Percentiles rank a stretch among this genome's conserved stretches.
Conservation (phyloP, 92 coral and sea anemone species). For the Parazoanthus atlanticus region DNA sequence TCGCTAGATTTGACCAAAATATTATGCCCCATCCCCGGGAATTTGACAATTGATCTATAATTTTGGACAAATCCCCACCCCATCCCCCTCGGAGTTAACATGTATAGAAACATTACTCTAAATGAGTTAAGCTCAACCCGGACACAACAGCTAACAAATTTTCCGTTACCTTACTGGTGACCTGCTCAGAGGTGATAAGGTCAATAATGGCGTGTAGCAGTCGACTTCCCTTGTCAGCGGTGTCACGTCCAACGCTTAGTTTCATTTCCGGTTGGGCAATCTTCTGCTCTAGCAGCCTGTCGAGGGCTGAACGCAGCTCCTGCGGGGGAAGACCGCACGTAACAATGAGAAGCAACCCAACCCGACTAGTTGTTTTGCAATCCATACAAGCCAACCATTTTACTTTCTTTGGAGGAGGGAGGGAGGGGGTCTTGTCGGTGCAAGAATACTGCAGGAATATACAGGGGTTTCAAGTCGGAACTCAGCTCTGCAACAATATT, state of each 20-base stretch:
- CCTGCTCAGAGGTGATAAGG: conserved; percentile 84
- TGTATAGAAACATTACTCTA: no score
- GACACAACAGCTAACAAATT: no score
- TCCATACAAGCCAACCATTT: neutral
- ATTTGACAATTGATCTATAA: no score
- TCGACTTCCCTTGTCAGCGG: conserved; percentile 62
- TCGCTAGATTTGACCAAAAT: no score
- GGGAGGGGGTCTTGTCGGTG: neutral
- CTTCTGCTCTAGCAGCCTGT: conserved; percentile 83
- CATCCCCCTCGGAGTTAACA: no score
- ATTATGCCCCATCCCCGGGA: no score
- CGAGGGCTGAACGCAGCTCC: conserved; percentile 86
- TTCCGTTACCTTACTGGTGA: no score
- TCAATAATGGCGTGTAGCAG: conserved; percentile 91
- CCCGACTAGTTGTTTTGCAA: neutral
- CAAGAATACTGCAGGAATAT: neutral
- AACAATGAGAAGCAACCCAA: neutral
- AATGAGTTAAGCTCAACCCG: no score
- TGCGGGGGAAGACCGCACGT: conserved; percentile 4
- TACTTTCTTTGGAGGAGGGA: no score
- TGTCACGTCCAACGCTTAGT: conserved; percentile 61
- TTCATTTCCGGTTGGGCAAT: conserved; percentile 83
- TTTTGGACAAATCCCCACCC: no score
- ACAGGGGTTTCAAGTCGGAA: no score
- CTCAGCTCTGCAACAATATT: no score